Base-by-base conservation (phyloP, 2,888 invertebrate genomes). In the Spilarctia lutea region DNA sequence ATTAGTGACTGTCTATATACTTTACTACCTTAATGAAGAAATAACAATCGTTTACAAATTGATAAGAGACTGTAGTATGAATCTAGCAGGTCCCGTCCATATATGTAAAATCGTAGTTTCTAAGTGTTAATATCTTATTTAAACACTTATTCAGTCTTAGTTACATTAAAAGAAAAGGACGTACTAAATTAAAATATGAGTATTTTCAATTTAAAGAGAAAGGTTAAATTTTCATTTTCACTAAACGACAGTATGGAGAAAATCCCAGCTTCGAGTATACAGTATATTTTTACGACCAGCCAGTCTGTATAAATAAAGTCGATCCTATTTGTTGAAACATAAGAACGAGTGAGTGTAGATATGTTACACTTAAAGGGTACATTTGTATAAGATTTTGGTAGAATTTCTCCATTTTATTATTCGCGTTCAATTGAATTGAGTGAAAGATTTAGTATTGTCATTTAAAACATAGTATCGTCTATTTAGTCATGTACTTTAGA, bases 191-290 rank as follows among this genome's bases (percentile, higher is more conserved):
- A 13, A 52, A 69, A 56, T 35, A 69, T 45, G 27, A 42, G 42
- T 45, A 45, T 48, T 74, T 76, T 42, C 83, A 80, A 80, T 82
- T 80, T 74, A 52, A 78, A 78, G 78, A 75, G 76, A 71, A 80
- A 80, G 70, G 75, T 33, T 77, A 72, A 45, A 63, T n/a, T 69
- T 73, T 65, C 71, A 75, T 65, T 33, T 52, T 33, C 71, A 65
- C 68, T 35, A 35, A 24, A 45, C 66, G 63, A 30, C 16, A 18
- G 71, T 74, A 74, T 68, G 80, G 65, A 77, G 24, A 68, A 75
- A 45, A 69, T 52, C 71, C 20, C 16, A 45, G 35, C 27, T 65
- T 65, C 33, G 68, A 68, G 48, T 35, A 20, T 63, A 30, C 18
- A 70, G 68, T 30, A 48, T 24, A 48, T 20, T 65, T 77, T 75